Base-by-base conservation (phyloP, 2,797 vertebrate species). In the Manis crassicaudata region DNA sequence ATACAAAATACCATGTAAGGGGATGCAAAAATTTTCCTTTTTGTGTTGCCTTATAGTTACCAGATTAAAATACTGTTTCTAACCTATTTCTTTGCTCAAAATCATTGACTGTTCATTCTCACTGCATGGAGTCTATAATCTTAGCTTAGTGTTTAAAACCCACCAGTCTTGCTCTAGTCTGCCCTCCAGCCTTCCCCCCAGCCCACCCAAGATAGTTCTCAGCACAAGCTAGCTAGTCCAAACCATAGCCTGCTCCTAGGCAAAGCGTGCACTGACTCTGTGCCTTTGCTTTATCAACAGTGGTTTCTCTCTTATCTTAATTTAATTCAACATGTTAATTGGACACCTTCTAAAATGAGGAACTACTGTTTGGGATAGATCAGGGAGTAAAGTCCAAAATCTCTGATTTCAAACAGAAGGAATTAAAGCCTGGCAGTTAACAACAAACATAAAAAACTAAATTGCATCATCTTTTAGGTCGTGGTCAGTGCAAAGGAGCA, bases 281-380 rank as follows among this genome's bases (percentile, higher is more conserved):
- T 43, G 20, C 23, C 67, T 93, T 67, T 68, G 13, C 27, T 58
- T 89, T 46, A 77, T 37, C 35, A 60, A 54, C 3, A 27, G 46
- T 60, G 43, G 5, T 60, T 90, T 93, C 67, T 93, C 16, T 56
- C 21, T 27, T 82, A 7, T 93, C 58, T 93, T 81, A 58, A 63
- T 80, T 52, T 46, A 60, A 50, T 50, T 65, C 67, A 62, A 5
- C 35, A 37, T 7, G 16, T 79, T 65, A 52, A 35, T 62, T 8
- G 35, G 37, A 13, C 54, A 54, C 35, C 27, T 72, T 86, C 23
- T 56, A 16, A 65, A 82, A 50, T 9, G 63, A 91, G 32, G 40
- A 85, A 37, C 25, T 68, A 20, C 27, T 23, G 6, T 85, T 82
- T 75, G 43, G 76, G 10, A 29, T 65, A 25, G n/a, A 6, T 52